Conservation (phyloP, 2,113 vertebrate species). For the Tachysurus vachellii region DNA sequence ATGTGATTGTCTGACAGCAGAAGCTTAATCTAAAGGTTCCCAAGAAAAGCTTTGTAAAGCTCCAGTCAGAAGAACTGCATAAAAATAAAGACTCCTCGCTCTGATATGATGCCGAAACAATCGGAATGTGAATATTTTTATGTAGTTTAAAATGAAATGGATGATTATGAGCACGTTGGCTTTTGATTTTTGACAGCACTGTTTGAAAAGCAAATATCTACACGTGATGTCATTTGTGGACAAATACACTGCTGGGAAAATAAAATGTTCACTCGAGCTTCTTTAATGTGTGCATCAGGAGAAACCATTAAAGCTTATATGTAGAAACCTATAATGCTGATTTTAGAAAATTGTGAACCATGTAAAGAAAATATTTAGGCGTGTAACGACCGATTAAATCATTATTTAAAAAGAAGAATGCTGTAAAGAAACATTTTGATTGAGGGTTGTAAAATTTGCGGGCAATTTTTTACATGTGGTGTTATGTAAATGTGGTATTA, state of each 20-base stretch:
- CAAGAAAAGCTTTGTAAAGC: conserved; percentile 19
- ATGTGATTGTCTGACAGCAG: neutral
- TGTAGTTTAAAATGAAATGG: neutral
- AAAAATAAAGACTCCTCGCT: neutral
- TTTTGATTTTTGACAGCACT: neutral
- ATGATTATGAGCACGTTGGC: neutral
- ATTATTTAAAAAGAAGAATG: neutral
- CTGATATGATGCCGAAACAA: neutral
- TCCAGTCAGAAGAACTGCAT: neutral
- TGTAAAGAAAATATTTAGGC: neutral
- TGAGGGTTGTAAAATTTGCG: neutral
- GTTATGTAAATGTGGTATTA: too few relatives aligned
- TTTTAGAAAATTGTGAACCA: neutral
- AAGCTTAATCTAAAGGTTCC: conserved; percentile 18
- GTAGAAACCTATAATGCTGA: neutral
- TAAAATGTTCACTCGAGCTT: neutral
- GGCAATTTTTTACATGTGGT: too few relatives aligned
- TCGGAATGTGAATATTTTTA: neutral
- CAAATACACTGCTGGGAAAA: neutral
- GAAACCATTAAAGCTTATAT: neutral
- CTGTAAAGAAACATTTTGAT: neutral
- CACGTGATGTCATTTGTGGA: neutral
- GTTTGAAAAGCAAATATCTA: neutral
- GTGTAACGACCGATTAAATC: neutral
- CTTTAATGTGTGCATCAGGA: neutral